These are phyloP conservation scores for Phymastichus coffea DNA, from an alignment of 1,140 invertebrate genomes.

Conservation along the genomic window DNA sequence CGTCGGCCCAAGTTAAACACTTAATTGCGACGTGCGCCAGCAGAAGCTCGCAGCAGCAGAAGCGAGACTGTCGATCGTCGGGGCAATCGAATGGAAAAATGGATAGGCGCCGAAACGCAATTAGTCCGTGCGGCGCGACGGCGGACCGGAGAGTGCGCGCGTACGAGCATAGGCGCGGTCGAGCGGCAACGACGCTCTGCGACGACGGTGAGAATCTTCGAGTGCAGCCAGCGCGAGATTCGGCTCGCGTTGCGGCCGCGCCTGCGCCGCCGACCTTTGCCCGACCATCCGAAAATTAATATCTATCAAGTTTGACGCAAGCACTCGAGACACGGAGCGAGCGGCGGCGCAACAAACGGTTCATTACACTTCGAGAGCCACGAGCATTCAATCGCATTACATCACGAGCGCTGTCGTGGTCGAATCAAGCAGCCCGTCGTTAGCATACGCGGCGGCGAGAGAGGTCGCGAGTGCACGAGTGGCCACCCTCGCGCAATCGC, in stretches of 20 bases:
- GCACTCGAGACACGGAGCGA: too few relatives aligned
- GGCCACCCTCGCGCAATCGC: background rate
- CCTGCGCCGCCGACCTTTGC: too few relatives aligned
- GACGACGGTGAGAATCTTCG: background rate
- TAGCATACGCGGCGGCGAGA: background rate
- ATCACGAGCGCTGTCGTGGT: background rate
- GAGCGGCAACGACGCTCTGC: too few relatives aligned
- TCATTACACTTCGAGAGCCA: background rate
- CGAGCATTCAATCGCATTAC: background rate
- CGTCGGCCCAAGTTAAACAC: constrained; percentile 6
- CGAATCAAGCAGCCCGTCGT: background rate
- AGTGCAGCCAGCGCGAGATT: too few relatives aligned
- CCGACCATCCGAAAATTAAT: too few relatives aligned
- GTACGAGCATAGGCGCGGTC: too few relatives aligned
- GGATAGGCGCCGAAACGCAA: too few relatives aligned
- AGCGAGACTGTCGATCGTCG: too few relatives aligned
- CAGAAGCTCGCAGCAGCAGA: too few relatives aligned
- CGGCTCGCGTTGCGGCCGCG: too few relatives aligned
- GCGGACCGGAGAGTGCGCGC: background rate
- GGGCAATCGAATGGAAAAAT: background rate
- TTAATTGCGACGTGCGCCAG: background rate
- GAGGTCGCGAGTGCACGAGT: background rate
- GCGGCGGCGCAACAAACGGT: background rate
- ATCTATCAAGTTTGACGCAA: too few relatives aligned
- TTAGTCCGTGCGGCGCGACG: too few relatives aligned